Evolutionary conservation across 2,888 invertebrate species (phyloP), one percentile per base, ranked within the genome.

Genomic region (Helleia helle): DNA sequence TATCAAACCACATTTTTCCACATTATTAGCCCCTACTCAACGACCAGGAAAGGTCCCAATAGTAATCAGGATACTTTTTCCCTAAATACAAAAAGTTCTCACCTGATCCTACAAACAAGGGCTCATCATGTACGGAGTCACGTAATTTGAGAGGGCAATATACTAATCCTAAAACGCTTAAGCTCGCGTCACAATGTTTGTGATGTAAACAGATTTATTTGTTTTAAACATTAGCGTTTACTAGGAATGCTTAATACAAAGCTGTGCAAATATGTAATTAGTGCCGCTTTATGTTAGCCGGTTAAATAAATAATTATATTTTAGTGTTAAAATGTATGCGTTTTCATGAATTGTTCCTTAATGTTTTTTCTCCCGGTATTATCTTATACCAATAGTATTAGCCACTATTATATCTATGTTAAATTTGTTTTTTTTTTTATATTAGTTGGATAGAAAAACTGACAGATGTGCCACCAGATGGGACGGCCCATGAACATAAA

Each of bases 131-230:
- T 71, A 55, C 61, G 55, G 64, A 75, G 67, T 71, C 73, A 67
- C 73, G 74, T 73, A 77, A 79, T 76, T 79, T 79, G 77, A 77
- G 66, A 65, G 60, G 64, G 68, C 71, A 74, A 65, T 71, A 65
- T 70, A 73, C 66, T 77, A 76, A 80, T 74, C 76, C 77, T 51
- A 54, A 76, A 77, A 75, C 65, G 71, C 57, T 69, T 71, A 72
- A 76, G 71, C 72, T 62, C 57, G 58, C 65, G 65, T 60, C 63
- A 63, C 70, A 67, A 64, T 70, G 65, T 65, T 64, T 70, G 65
- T 60, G 69, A 64, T 71, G 71, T 68, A 74, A 71, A 66, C 68
- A 61, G 66, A 71, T 73, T 79, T 73, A 75, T 72, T 71, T 65
- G 65, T 58, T 69, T 65, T 65, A 66, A 73, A 64, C 62, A 66